Percentiles rank a stretch among this genome's conserved stretches.
These are phyloP conservation scores for Enteromius argenteus DNA, from an alignment of 2,797 vertebrate genomes.

Conservation along the genomic window DNA sequence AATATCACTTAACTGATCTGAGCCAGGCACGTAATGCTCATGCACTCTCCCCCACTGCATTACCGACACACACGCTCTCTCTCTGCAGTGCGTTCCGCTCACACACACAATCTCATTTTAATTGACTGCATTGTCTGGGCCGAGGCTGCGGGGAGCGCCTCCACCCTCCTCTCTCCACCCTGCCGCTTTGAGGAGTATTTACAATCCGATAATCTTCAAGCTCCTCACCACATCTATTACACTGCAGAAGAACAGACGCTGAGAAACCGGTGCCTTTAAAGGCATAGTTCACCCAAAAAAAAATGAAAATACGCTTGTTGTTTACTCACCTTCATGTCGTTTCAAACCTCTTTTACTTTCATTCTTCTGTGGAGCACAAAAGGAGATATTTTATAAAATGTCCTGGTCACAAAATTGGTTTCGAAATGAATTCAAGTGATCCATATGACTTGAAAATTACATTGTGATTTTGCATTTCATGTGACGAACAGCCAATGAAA, in stretches of 20 bases:
- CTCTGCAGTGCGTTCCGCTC: conserved; percentile 49
- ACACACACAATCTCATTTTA: conserved; percentile 80
- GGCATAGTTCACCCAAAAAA: conserved; percentile 3
- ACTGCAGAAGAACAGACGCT: conserved; percentile 34
- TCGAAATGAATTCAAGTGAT: not conserved
- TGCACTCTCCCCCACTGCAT: conserved; percentile 71
- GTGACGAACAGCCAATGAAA: not conserved
- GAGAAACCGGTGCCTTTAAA: conserved; percentile 34
- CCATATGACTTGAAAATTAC: not conserved
- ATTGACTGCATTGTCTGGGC: conserved; percentile 74
- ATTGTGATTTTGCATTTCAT: not conserved
- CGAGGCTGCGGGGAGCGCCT: conserved; percentile 49
- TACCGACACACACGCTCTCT: conserved; percentile 68
- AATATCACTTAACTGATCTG: conserved; percentile 80
- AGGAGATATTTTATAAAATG: not conserved
- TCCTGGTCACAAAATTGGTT: not conserved
- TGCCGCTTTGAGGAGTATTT: conserved; percentile 61
- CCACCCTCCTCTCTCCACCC: conserved; percentile 48
- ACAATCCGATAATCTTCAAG: conserved; percentile 59
- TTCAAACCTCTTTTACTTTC: conserved; percentile 2
- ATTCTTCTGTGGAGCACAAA: not conserved
- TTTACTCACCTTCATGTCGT: not conserved
- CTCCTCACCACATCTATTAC: conserved; percentile 56
- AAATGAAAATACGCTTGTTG: not conserved
- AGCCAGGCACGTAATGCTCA: conserved; percentile 73